phyloP scores from a whole-genome alignment of 2,797 vertebrate species.

The Oryzias dopingdopingensis region DNA sequence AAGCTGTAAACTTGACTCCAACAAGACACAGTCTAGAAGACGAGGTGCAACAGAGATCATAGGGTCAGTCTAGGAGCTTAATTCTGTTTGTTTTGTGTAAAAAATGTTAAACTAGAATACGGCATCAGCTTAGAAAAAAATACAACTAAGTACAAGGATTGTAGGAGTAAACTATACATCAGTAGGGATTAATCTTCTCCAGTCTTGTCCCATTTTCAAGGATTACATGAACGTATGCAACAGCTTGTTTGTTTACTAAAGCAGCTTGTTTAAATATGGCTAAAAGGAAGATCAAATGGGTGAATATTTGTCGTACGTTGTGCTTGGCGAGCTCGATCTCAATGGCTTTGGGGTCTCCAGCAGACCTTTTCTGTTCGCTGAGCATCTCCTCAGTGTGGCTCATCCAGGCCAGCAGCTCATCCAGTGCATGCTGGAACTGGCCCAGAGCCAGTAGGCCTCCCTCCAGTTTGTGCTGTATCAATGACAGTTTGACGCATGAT shows the following conservation, averaged over 20 bases:
- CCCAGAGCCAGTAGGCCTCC: slow-evolving; percentile 93
- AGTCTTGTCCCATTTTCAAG: neutral
- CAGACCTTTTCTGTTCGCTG: slow-evolving; percentile 88
- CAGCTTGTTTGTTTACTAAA: neutral
- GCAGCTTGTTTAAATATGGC: neutral
- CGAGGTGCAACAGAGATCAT: too few species aligned
- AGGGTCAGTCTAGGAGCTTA: too few species aligned
- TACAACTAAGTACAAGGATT: neutral
- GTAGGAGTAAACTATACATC: neutral
- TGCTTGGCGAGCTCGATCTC: slow-evolving; percentile 99
- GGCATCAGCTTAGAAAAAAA: neutral
- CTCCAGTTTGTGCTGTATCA: slow-evolving; percentile 93
- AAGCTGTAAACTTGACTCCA: too few species aligned
- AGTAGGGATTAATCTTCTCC: neutral
- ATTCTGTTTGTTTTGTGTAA: too few species aligned
- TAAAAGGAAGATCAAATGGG: neutral
- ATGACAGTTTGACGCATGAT: slow-evolving; percentile 56
- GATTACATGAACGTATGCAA: slow-evolving; percentile 1
- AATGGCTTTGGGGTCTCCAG: slow-evolving; percentile 94
- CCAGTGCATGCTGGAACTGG: slow-evolving; percentile 97
- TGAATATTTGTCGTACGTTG: slow-evolving; percentile 80
- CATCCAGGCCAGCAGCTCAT: slow-evolving; percentile 94
- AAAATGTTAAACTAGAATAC: neutral
- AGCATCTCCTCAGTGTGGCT: slow-evolving; percentile 93
- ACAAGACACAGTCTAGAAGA: too few species aligned